A percentile compares a stretch with the other conserved stretches of the same genome.
These are phyloP conservation scores for Drosophila lutescens DNA, from an alignment of 2,888 invertebrate species.

Conservation along the genomic window DNA sequence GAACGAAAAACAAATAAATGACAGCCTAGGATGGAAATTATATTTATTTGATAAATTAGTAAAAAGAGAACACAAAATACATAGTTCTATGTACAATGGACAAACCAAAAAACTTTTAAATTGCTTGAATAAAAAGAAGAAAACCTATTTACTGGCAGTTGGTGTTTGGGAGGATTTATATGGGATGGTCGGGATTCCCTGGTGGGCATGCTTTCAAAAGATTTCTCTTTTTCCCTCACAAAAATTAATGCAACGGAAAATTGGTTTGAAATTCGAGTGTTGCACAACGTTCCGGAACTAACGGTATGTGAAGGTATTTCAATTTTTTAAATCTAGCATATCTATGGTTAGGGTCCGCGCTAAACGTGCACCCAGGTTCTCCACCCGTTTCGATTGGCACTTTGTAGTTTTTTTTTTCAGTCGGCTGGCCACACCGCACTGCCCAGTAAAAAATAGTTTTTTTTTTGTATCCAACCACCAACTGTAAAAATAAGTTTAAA, in stretches of 20 bases:
- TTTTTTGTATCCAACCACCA: conserved; percentile 68
- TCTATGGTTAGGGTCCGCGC: conserved; percentile 48
- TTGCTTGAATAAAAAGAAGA: conserved; percentile 72
- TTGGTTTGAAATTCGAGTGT: neutral
- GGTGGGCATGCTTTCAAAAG: too few relatives aligned
- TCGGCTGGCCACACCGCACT: conserved; percentile 4
- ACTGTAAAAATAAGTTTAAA: conserved; percentile 73
- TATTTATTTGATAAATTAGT: conserved; percentile 68
- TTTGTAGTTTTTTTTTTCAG: neutral
- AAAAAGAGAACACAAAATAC: conserved; percentile 43
- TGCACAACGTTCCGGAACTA: neutral
- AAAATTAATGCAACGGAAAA: neutral
- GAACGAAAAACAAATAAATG: conserved; percentile 21
- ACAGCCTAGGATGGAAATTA: conserved; percentile 53
- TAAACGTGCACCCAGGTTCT: neutral
- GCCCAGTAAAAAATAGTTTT: conserved; percentile 48
- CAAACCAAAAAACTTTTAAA: conserved; percentile 63
- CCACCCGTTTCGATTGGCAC: neutral
- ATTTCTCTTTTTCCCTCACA: too few relatives aligned
- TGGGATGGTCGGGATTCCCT: neutral
- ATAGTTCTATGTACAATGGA: conserved; percentile 47
- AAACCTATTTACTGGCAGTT: conserved; percentile 6
- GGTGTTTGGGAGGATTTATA: neutral
- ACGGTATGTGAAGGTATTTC: neutral
- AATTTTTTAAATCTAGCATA: neutral